Base-by-base conservation (phyloP, 2,113 vertebrate genomes). In the Myotis yumanensis region DNA sequence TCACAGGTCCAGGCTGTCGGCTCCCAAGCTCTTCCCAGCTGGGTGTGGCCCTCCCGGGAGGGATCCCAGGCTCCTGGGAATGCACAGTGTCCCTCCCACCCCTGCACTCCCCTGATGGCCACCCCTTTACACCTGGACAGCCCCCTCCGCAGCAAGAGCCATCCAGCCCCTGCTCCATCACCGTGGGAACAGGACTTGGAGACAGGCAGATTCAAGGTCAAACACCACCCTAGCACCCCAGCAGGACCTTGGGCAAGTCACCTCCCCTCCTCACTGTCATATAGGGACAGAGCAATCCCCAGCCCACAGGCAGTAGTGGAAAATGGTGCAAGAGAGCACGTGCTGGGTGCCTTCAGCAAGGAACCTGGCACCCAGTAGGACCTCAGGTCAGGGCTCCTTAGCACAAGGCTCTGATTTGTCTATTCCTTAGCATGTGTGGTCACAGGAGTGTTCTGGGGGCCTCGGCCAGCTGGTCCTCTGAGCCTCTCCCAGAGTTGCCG, bases 401-500 rank as follows among this genome's bases (percentile, higher is more conserved):
- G 25, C 52, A 23, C 0, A 0, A 71, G 48, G 43, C 51, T 69
- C 43, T 28, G 9, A 28, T 5, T 5, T 54, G 68, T 5, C 32
- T 43, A 1, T 11, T 1, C 16, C 84, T 1, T 9, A 2, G 18
- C 1, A 9, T 5, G 9, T 11, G 20, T 20, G 25, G 15, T 48
- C 35, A 0, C 48, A 32, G 52, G 90, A 54, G 81, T 23, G 35
- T 9, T 23, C 35, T 2, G 32, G 18, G 52, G 82, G 11, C 28
- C 15, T 51, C 23, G 75, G 84, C 71, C 89, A 72, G 93, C 64
- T 16, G 11, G 72, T 69, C 76, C 80, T 83, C 51, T 2, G 40
- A 88, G 86, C 77, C 82, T 51, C 69, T 95, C 64, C 81, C 54
- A 5, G 88, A 92, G 80, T 86, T 86, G 52, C 77, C 1, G 52